These are phyloP conservation scores for Disparrhopalites patrizii DNA, from an alignment of 2,888 invertebrate genomes.

Conservation along the genomic window DNA sequence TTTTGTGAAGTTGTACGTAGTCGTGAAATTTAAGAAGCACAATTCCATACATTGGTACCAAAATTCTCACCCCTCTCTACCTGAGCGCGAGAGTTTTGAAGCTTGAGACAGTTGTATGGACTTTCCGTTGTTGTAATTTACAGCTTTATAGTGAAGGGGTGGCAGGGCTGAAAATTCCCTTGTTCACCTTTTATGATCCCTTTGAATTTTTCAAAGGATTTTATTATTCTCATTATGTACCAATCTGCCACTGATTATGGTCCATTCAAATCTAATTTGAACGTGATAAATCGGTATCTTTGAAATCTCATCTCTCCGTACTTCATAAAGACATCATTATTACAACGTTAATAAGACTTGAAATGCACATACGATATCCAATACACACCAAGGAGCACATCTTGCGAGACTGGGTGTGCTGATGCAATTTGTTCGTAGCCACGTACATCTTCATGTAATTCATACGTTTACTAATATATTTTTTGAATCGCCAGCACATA, in stretches of 20 bases:
- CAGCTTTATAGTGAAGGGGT: not conserved
- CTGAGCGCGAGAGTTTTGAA: not conserved
- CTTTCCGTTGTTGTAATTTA: not conserved
- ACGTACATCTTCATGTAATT: too few relatives aligned
- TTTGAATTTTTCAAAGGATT: slow-evolving; percentile 19
- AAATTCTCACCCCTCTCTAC: too few relatives aligned
- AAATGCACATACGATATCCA: too few relatives aligned
- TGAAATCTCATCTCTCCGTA: slow-evolving; percentile 5
- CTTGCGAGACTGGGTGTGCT: too few relatives aligned
- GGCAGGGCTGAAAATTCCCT: not conserved
- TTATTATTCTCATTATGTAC: slow-evolving; percentile 26
- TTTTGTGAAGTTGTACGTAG: too few relatives aligned
- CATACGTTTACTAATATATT: too few relatives aligned
- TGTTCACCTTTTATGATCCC: slow-evolving; percentile 1
- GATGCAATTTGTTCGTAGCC: too few relatives aligned
- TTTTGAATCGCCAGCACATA: too few relatives aligned
- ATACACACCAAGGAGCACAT: too few relatives aligned
- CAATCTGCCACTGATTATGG: slow-evolving; percentile 28
- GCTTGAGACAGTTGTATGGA: not conserved
- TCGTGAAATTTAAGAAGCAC: too few relatives aligned
- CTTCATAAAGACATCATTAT: not conserved
- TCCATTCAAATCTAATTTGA: slow-evolving; percentile 27
- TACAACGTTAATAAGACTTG: too few relatives aligned
- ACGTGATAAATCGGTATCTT: slow-evolving; percentile 22
- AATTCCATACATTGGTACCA: too few relatives aligned